Evolutionary conservation across 2,797 vertebrate species (phyloP).

Genomic region (Spinus olivaceus): DNA sequence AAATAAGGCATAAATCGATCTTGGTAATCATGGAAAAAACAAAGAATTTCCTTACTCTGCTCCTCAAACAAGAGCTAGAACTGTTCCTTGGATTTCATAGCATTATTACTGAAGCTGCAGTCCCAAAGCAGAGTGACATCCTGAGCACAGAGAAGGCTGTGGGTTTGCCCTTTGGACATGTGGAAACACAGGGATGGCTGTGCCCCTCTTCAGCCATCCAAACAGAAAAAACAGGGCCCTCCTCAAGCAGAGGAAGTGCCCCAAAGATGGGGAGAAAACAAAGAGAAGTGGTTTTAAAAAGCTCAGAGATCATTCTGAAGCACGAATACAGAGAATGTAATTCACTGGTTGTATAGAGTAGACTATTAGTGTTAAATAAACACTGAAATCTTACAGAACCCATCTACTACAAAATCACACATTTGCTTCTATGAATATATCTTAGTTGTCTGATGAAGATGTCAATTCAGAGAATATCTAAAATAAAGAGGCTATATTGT

Average conservation of each 20-base stretch:
- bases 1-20: background rate
- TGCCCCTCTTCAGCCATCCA: background rate
- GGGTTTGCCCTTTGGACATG: background rate
- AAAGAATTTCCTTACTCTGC: background rate
- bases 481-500: background rate
- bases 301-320: background rate
- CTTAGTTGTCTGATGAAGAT: background rate
- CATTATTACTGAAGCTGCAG: background rate
- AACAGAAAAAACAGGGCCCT: background rate
- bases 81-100: background rate
- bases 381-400: background rate
- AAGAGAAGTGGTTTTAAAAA: background rate
- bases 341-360: background rate
- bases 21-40: background rate
- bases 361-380: background rate
- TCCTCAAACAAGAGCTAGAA: background rate
- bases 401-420: background rate
- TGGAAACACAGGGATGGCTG: background rate
- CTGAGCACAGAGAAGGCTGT: background rate
- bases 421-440: background rate
- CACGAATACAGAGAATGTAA: background rate
- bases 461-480: background rate
- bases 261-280: background rate
- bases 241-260: background rate
- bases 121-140: background rate